Evolutionary conservation across 2,113 vertebrate genomes (phyloP).

Genomic region (Notarius quadriscutis): DNA sequence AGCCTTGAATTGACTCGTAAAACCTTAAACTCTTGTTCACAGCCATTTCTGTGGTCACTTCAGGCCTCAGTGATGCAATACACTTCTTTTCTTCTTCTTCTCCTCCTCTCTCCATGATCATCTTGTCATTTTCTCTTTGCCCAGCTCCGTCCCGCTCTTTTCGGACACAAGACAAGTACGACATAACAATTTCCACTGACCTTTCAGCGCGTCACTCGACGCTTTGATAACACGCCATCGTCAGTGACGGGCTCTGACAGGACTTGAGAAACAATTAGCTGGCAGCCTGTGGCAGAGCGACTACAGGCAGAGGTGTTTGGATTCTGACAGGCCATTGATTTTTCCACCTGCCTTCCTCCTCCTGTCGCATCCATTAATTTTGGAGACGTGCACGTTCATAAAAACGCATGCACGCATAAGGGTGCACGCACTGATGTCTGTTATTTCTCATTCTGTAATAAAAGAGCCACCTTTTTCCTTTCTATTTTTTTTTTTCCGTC

Average conservation of each 20-base stretch:
- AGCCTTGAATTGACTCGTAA: conserved; percentile 40
- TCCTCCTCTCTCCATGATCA: neutral
- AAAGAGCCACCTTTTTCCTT: neutral
- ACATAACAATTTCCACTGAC: conserved; percentile 39
- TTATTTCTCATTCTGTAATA: neutral
- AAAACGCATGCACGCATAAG: neutral
- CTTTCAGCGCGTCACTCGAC: conserved; percentile 40
- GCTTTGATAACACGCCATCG: conserved; percentile 1
- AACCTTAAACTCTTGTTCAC: neutral
- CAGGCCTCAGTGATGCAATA: neutral
- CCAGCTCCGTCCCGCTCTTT: neutral
- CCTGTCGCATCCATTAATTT: conserved; percentile 1
- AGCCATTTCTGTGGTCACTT: conserved; percentile 1
- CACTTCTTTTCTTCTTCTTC: conserved; percentile 12
- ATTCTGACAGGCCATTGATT: conserved; percentile 44
- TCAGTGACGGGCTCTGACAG: conserved; percentile 19
- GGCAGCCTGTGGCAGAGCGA: conserved; percentile 25
- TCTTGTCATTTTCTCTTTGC: neutral
- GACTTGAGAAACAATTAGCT: conserved; percentile 50
- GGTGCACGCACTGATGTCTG: neutral
- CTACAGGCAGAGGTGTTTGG: conserved; percentile 16
- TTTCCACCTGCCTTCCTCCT: conserved; percentile 30
- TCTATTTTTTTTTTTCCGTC: neutral
- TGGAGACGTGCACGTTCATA: neutral
- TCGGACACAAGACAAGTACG: conserved; percentile 42